Evolutionary conservation across 2,113 vertebrate genomes (phyloP).

Genomic region (Eonycteris spelaea): DNA sequence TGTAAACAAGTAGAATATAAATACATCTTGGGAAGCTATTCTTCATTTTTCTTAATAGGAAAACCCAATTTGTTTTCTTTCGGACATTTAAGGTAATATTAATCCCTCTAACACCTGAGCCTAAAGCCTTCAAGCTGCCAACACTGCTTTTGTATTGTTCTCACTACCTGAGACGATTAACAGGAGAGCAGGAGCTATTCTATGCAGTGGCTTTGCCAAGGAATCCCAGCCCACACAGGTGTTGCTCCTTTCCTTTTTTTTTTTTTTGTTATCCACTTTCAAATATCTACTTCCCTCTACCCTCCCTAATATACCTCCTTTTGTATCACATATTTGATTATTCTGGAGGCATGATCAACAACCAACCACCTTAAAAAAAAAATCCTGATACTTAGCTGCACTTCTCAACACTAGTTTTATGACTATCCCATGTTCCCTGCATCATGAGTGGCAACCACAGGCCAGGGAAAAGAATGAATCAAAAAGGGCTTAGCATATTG

Average conservation of each 20-base stretch:
- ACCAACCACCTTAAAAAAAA: not conserved
- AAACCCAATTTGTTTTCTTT: not conserved
- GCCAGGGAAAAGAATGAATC: not conserved
- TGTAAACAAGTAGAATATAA: not conserved
- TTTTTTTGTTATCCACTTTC: not conserved
- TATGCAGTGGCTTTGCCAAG: not conserved
- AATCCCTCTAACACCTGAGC: not conserved
- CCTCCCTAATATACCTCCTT: not conserved
- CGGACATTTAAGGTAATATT: not conserved
- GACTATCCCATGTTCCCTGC: slow-evolving; percentile 8
- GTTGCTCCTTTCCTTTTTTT: not conserved
- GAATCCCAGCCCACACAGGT: not conserved
- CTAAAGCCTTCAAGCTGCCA: not conserved
- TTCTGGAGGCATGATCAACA: not conserved
- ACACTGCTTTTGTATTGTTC: not conserved
- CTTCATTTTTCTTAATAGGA: not conserved
- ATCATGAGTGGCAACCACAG: slow-evolving; percentile 11
- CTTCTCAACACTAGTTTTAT: slow-evolving; percentile 20
- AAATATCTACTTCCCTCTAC: not conserved
- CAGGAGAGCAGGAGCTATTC: not conserved
- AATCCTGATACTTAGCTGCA: not conserved
- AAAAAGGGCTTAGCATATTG: not conserved
- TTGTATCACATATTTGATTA: not conserved
- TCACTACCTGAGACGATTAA: too few relatives aligned
- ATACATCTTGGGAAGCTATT: not conserved